Evolutionary conservation across 2,113 vertebrate species (phyloP).

Genomic region (Triplophysa tibetana): DNA sequence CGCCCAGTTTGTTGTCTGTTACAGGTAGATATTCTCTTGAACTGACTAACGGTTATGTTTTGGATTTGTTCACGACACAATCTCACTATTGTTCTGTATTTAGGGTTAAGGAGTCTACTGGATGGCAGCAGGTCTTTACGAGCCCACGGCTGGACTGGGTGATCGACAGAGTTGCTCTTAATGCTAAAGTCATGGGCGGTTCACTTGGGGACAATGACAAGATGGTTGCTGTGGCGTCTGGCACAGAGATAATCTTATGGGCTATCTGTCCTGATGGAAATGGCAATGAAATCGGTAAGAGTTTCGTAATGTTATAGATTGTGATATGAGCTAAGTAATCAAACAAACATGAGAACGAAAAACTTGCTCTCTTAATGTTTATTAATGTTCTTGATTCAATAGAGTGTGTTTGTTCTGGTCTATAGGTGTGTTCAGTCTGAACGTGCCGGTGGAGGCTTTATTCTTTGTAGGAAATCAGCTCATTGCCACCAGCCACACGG

Average conservation of each 20-base stretch:
- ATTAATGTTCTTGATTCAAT: background rate
- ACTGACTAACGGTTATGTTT: background rate
- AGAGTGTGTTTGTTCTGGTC: background rate
- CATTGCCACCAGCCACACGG: slow-evolving; percentile 89
- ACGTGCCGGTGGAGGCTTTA: slow-evolving; percentile 85
- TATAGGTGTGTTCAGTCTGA: slow-evolving; percentile 86
- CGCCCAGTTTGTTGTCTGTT: slow-evolving; percentile 88
- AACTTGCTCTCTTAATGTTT: background rate
- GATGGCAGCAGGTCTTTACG: slow-evolving; percentile 90
- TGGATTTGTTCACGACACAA: background rate
- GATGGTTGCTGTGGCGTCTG: slow-evolving; percentile 87
- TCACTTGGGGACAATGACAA: slow-evolving; percentile 87
- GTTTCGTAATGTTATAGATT: no score
- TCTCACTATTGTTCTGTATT: background rate
- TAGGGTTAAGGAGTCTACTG: slow-evolving; percentile 89
- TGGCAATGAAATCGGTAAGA: slow-evolving; percentile 85
- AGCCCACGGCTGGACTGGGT: slow-evolving; percentile 88
- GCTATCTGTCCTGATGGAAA: slow-evolving; percentile 82
- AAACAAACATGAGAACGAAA: background rate
- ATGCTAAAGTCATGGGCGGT: slow-evolving; percentile 85
- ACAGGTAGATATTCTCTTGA: slow-evolving; percentile 71
- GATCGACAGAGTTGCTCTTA: slow-evolving; percentile 86
- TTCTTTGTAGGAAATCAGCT: slow-evolving; percentile 95
- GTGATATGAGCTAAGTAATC: no score
- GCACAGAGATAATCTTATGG: slow-evolving; percentile 88